Conservation (phyloP, 2,797 vertebrate genomes). For the Borostomias antarcticus region DNA sequence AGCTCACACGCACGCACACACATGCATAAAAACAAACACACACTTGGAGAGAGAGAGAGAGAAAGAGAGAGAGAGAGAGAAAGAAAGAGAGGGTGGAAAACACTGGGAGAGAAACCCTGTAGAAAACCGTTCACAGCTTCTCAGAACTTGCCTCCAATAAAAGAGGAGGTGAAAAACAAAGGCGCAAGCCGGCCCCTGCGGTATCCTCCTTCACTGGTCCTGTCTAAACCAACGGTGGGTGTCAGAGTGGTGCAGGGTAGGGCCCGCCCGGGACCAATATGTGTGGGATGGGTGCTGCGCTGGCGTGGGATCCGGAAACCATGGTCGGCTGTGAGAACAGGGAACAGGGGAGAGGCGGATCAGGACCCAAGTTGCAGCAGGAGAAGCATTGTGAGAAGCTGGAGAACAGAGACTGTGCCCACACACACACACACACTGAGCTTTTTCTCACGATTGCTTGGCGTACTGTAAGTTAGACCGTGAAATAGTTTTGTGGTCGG, state of each 20-base stretch:
- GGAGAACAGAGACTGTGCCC: neutral
- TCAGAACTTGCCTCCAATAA: neutral
- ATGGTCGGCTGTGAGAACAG: constrained; percentile 61
- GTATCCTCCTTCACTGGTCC: neutral
- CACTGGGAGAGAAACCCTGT: neutral
- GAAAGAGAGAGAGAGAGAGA: neutral
- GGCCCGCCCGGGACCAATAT: neutral
- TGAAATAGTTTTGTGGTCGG: neutral
- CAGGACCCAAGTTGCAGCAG: constrained; percentile 22
- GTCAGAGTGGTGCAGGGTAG: neutral
- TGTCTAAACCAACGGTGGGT: neutral
- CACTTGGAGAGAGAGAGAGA: neutral
- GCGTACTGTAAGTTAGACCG: neutral
- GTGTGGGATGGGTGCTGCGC: constrained; percentile 22
- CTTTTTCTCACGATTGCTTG: neutral
- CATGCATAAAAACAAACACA: neutral
- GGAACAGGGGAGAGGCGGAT: constrained; percentile 57
- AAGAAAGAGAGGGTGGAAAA: neutral
- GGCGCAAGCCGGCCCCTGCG: neutral
- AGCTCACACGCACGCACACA: constrained; percentile 1
- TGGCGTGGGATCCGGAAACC: constrained; percentile 50
- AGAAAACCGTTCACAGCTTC: neutral
- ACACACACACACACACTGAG: neutral
- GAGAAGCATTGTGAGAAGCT: neutral
- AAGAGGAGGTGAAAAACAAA: constrained; percentile 16